Conservation (phyloP, 2,113 vertebrate species). For the Bubalus kerabau region DNA sequence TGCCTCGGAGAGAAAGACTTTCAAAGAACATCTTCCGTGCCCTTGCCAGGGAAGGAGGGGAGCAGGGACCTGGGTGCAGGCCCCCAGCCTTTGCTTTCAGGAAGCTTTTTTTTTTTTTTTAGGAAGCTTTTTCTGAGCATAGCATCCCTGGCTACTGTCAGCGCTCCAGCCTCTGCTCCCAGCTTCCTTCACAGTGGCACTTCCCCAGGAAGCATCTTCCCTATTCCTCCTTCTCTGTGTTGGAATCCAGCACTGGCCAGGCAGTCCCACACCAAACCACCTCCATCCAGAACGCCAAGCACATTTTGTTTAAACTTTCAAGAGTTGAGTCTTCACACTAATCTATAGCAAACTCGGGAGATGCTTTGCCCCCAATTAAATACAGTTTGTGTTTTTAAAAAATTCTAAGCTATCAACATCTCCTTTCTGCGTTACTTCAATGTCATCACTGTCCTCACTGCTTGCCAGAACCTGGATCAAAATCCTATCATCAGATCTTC, state of each 20-base stretch:
- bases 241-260: neutral
- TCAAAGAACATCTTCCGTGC: neutral
- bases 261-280: neutral
- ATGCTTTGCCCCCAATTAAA: neutral
- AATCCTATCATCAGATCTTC: neutral
- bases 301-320: neutral
- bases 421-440: neutral
- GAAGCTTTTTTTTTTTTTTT: neutral
- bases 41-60: neutral
- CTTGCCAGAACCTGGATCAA: neutral
- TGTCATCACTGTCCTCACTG: rapidly evolving
- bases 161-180: neutral
- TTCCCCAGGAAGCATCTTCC: neutral
- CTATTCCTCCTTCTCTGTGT: neutral
- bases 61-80: neutral
- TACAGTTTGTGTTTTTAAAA: neutral
- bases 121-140: neutral
- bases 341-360: neutral
- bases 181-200: neutral
- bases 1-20: neutral
- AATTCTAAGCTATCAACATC: neutral
- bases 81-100: neutral
- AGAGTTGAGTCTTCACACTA: neutral
- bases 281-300: neutral
- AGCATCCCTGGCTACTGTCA: neutral